Conservation (phyloP, 2,797 vertebrate genomes). For the Intellagama lesueurii region DNA sequence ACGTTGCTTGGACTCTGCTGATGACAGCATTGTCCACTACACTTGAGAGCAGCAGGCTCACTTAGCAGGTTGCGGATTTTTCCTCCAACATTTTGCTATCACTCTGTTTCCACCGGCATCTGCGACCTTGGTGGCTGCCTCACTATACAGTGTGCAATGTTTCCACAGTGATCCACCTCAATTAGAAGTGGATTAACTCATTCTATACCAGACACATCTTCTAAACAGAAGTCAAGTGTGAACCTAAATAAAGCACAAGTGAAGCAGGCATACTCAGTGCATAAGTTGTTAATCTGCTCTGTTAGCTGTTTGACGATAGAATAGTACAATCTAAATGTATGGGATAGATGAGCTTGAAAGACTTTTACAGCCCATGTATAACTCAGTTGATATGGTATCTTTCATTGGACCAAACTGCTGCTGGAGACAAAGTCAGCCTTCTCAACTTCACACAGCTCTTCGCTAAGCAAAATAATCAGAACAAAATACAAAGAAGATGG, state of each 20-base stretch:
- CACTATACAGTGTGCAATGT: neutral
- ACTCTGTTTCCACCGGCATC: no score
- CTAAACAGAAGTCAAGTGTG: neutral
- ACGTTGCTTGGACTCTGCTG: no score
- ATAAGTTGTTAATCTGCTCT: neutral
- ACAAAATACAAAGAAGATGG: conserved; percentile 38
- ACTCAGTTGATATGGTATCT: neutral
- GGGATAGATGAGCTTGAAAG: neutral
- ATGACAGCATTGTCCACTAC: no score
- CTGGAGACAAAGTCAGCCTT: conserved; percentile 6
- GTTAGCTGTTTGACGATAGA: conserved; percentile 3
- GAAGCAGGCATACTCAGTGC: neutral
- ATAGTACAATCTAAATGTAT: neutral
- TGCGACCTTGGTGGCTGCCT: no score
- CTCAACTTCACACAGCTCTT: neutral
- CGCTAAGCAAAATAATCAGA: conserved; percentile 17
- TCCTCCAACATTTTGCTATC: no score
- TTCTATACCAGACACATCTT: neutral
- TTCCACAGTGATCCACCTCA: neutral
- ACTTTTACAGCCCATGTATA: neutral
- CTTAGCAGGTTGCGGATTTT: no score
- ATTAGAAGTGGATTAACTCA: neutral
- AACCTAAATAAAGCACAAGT: neutral
- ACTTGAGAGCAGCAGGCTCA: no score
- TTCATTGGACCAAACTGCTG: conserved; percentile 11